phyloP scores from a whole-genome alignment of 2,113 vertebrate genomes.

The Peucedramus taeniatus region DNA sequence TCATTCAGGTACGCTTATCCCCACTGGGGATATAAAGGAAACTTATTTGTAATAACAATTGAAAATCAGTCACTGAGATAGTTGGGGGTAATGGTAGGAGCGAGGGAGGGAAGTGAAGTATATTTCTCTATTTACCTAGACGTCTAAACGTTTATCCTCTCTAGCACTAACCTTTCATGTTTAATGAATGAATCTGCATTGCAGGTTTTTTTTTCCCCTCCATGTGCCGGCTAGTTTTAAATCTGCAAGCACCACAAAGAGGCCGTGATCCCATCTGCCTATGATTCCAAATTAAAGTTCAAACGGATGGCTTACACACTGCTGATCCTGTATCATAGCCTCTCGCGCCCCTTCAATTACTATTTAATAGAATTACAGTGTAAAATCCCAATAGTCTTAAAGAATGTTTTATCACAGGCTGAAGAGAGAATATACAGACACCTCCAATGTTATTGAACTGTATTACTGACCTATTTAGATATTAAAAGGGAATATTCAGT shows the following conservation, averaged over 20 bases:
- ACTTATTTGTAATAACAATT: conserved; percentile 12
- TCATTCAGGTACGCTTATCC: background rate
- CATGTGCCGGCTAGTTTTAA: conserved; percentile 71
- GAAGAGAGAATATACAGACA: conserved; percentile 55
- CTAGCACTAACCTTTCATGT: conserved; percentile 64
- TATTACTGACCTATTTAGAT: conserved; percentile 57
- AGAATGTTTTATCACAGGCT: conserved; percentile 71
- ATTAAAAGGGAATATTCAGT: conserved; percentile 40
- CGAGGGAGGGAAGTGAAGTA: background rate
- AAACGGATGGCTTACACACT: conserved; percentile 73
- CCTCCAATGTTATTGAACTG: conserved; percentile 42
- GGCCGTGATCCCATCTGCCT: conserved; percentile 81
- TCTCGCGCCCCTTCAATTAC: conserved; percentile 79
- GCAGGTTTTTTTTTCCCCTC: conserved; percentile 55
- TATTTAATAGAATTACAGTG: conserved; percentile 83
- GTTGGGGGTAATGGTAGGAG: background rate
- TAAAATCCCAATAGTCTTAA: conserved; percentile 81
- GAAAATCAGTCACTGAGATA: conserved; percentile 34
- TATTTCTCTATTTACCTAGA: conserved; percentile 31
- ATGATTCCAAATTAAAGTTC: conserved; percentile 79
- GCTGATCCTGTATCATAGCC: conserved; percentile 82
- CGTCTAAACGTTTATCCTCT: conserved; percentile 20
- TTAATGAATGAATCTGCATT: conserved; percentile 78
- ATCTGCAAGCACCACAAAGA: conserved; percentile 72
- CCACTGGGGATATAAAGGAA: background rate